Evolutionary conservation across 2,888 invertebrate species (phyloP), one percentile per base, ranked within the genome.

Genomic region (Acronicta leporina): DNA sequence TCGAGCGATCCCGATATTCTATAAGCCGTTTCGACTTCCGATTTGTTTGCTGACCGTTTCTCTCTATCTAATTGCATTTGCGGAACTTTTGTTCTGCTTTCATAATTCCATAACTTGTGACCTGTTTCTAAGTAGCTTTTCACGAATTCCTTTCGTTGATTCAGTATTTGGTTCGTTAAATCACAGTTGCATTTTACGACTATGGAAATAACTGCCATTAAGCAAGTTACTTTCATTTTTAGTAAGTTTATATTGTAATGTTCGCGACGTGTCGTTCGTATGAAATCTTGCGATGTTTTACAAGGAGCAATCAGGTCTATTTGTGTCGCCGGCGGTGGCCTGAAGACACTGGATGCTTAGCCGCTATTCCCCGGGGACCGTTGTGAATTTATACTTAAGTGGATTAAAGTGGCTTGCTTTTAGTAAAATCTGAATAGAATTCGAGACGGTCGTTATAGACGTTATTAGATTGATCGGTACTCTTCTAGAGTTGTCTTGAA

Each of bases 341-440:
- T 71, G 75, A 82, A 83, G 83, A 74, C 83, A 79, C 79, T 80
- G 80, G 73, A 77, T 78, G 81, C 82, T 82, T 75, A 77, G 79
- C 78, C 74, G 65, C 67, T 66, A 75, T 75, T 77, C 92, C 85
- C 87, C 66, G 58, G 91, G 88, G 93, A 87, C 83, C 84, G 74
- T 68, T 89, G 87, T 79, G 74, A 83, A 81, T 80, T 84, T 81
- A 85, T 89, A 82, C 86, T 90, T 90, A 92, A 92, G 91, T 92
- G 84, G 90, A 94, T 94, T 93, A 89, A 91, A 91, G 84, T 90
- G 87, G 86, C 73, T 81, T 75, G 85, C 87, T 88, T 90, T 90
- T 82, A 87, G 84, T 79, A 80, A 86, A 87, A 88, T 85, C 87
- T 82, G 75, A 79, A 81, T 82, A 69, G 70, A 76, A 87, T 87